Base-by-base conservation (phyloP, 2,113 vertebrate species). In the Pelecanus crispus region DNA sequence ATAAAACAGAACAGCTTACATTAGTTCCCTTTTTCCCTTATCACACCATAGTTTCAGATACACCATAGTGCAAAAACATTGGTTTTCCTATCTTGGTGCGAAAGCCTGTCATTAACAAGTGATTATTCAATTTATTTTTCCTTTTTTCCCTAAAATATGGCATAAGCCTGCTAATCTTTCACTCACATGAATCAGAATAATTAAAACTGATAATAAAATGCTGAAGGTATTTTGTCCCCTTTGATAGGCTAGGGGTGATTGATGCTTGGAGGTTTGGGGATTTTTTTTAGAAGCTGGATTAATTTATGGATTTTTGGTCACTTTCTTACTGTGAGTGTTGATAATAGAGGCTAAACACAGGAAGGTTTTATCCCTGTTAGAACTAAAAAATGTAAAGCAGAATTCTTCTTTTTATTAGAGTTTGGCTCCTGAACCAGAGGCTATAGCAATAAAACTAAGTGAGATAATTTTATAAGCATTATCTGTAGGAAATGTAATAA, bases 401-500 rank as follows among this genome's bases (percentile, higher is more conserved):
- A 62, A 18, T 87, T 84, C 89, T 94, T 89, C 59, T 71, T 94
- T 96, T 94, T 90, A 92, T 91, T 95, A 91, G 83, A 94, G 53
- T 91, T 97, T 96, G 53, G 71, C 86, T 96, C 8, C 83, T 84
- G 68, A 92, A 91, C 80, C 83, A 90, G 71, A 86, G 83, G 81
- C 92, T 77, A 58, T 53, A 77, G 58, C 82, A 93, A 85, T 92
- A 94, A 87, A 77, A 96, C 29, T 86, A 81, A 90, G 44, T 36
- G 74, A 90, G 92, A 95, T 92, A 94, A 96, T 96, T 97, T 95
- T 88, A 50, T 94, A 88, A 95, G 65, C 75, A 88, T 97, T 97
- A 94, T 97, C 88, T 95, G 68, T 83, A 94, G 79, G 86, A 97
- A 97, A 95, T 65, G 45, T 94, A 96, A 95, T 95, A 95, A 95